A percentile compares a stretch with the other conserved stretches of the same genome.
Evolutionary conservation across 2,888 invertebrate genomes (phyloP).

Genomic region (Amphimallon solstitiale): DNA sequence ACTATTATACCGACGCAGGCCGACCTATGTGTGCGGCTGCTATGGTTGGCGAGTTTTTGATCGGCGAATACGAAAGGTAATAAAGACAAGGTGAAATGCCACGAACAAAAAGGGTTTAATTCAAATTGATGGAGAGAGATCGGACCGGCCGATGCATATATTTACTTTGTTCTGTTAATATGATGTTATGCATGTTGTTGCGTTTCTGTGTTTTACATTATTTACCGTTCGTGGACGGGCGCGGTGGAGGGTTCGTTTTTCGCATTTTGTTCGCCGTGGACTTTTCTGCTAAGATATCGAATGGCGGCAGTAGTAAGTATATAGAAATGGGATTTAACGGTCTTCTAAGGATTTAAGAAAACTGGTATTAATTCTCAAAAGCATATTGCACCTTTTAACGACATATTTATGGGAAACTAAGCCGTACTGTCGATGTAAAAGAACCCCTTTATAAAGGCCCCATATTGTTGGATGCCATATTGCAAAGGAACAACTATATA

Average conservation of each 20-base stretch:
- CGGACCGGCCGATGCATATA: conserved; percentile 30
- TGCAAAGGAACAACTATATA: too few species aligned
- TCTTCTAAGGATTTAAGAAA: conserved; percentile 39
- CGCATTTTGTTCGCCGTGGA: neutral
- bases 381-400: conserved; percentile 33
- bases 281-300: neutral
- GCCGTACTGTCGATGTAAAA: too few species aligned
- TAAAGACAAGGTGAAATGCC: conserved; percentile 25
- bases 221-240: neutral
- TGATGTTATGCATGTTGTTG: conserved; percentile 17
- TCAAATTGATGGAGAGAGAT: conserved; percentile 36
- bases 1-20: neutral
- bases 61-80: neutral
- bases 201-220: neutral
- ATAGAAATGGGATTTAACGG: conserved; percentile 39
- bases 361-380: conserved; percentile 31
- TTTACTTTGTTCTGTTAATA: conserved; percentile 35
- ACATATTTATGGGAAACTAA: too few species aligned
- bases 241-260: neutral
- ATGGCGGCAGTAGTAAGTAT: conserved; percentile 31
- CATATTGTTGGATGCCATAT: too few species aligned
- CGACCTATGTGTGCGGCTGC: neutral
- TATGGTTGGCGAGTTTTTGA: neutral
- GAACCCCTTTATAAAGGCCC: too few species aligned
- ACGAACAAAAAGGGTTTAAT: conserved; percentile 31